These are phyloP conservation scores for Andricus curvator DNA, from an alignment of 2,888 invertebrate genomes.

Conservation along the genomic window DNA sequence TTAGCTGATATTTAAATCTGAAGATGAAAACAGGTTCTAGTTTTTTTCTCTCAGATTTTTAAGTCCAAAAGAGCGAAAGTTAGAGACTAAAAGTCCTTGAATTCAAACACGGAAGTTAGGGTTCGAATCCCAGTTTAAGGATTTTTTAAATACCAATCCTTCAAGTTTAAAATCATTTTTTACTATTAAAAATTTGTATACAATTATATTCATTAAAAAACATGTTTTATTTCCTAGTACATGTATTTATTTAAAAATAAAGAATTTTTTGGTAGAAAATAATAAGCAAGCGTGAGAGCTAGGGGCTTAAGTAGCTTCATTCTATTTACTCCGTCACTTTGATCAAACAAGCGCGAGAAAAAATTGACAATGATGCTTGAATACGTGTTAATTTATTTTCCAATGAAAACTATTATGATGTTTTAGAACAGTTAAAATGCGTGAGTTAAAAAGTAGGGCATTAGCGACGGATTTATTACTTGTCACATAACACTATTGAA, in stretches of 20 bases:
- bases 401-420: too few relatives aligned
- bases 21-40: neutral
- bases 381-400: slow-evolving; percentile 5
- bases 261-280: neutral
- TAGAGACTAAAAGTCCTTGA: neutral
- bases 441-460: neutral
- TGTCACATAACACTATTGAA: neutral
- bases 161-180: neutral
- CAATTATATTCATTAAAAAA: neutral
- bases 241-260: too few relatives aligned
- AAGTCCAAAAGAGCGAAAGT: neutral
- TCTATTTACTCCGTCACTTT: neutral
- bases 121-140: neutral
- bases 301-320: neutral
- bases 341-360: slow-evolving; percentile 27
- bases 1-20: neutral
- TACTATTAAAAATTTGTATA: too few relatives aligned
- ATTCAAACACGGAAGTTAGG: neutral
- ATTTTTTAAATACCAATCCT: neutral
- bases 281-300: neutral
- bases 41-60: too few relatives aligned
- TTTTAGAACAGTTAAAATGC: neutral
- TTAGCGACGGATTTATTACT: neutral
- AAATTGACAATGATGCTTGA: neutral
- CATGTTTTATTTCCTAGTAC: neutral